phyloP scores from a whole-genome alignment of 1,140 invertebrate species.

The Drosophila seguyi region DNA sequence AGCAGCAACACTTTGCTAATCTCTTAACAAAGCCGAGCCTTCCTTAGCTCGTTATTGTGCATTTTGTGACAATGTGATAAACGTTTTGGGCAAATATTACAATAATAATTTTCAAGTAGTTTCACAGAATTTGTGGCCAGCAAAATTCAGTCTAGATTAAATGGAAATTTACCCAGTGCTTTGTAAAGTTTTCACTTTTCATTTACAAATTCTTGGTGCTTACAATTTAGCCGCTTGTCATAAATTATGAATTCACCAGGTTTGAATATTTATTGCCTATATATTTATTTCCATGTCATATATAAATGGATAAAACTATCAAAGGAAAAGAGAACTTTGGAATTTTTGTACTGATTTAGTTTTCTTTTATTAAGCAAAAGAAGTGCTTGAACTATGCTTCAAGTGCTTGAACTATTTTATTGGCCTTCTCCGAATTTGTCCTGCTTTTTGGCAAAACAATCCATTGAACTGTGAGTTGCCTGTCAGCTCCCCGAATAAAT shows the following conservation, averaged over 20 bases:
- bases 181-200: constrained; percentile 63
- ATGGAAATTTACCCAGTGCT: neutral
- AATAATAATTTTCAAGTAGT: constrained; percentile 44
- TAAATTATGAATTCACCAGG: constrained; percentile 61
- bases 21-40: constrained; percentile 25
- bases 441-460: constrained; percentile 10
- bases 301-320: neutral
- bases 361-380: constrained; percentile 11
- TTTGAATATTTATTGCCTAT: constrained; percentile 15
- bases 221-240: constrained; percentile 28
- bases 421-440: neutral
- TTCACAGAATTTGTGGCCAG: constrained; percentile 28
- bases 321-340: constrained; percentile 12
- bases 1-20: constrained; percentile 53
- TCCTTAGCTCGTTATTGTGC: constrained; percentile 2
- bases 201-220: constrained; percentile 48
- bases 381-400: constrained; percentile 1
- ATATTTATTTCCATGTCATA: constrained; percentile 13
- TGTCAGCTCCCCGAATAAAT: neutral
- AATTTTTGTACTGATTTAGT: constrained; percentile 33
- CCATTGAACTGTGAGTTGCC: neutral
- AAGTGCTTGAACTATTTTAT: neutral
- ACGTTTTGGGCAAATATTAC: constrained; percentile 51
- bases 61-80: constrained; percentile 50
- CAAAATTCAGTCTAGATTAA: constrained; percentile 19